phyloP scores from a whole-genome alignment of 1,140 invertebrate genomes.

The Zaprionus ornatus region DNA sequence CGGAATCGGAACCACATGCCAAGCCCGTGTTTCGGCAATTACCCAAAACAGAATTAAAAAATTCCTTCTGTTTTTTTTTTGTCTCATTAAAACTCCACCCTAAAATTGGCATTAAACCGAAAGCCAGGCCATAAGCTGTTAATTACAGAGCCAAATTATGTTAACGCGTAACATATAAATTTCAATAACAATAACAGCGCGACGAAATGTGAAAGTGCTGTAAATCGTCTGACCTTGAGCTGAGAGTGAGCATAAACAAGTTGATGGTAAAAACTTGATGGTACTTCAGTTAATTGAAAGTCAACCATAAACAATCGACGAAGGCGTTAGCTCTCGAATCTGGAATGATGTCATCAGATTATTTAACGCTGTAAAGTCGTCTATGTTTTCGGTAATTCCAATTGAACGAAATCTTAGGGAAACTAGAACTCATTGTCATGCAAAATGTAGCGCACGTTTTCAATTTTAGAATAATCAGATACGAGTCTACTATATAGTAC shows the following conservation, averaged over 20 bases:
- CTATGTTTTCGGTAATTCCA: not conserved
- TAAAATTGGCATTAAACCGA: not conserved
- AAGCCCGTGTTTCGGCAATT: not conserved
- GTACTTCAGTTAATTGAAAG: slow-evolving; percentile 7
- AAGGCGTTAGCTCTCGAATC: not conserved
- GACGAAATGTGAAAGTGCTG: not conserved
- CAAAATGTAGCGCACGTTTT: slow-evolving; percentile 21
- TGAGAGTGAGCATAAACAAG: not conserved
- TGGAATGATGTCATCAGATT: not conserved
- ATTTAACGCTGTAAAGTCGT: not conserved
- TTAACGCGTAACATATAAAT: not conserved
- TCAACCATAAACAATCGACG: not conserved
- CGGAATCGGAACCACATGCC: not conserved
- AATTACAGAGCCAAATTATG: not conserved
- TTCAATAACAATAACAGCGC: not conserved
- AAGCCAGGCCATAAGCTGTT: not conserved
- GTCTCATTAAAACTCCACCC: not conserved
- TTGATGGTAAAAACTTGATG: not conserved
- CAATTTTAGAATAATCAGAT: slow-evolving; percentile 10
- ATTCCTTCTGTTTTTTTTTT: not conserved
- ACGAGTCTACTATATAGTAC: not conserved
- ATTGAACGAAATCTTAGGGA: not conserved
- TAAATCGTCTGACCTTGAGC: not conserved
- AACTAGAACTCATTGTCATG: slow-evolving; percentile 38
- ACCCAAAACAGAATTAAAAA: not conserved